Conservation (phyloP, 2,113 vertebrate genomes). For the Chloebia gouldiae region DNA sequence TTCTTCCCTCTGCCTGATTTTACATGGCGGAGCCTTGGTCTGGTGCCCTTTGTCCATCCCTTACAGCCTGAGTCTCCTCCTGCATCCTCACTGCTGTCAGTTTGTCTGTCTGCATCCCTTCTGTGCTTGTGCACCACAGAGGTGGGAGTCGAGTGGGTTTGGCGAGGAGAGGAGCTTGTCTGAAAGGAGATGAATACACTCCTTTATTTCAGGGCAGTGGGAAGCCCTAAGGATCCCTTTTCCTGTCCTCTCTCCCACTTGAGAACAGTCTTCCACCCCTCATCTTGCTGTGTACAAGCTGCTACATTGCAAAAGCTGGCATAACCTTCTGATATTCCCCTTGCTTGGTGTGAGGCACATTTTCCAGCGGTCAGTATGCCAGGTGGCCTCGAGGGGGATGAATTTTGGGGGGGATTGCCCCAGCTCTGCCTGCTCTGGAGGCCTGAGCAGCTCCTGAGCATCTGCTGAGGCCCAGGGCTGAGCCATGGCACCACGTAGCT, state of each 20-base stretch:
- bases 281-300: background rate
- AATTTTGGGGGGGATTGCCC: background rate
- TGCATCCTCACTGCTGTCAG: background rate
- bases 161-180: background rate
- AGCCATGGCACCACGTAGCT: background rate
- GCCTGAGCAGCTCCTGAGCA: background rate
- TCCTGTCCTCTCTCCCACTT: background rate
- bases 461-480: background rate
- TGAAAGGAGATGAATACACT: background rate
- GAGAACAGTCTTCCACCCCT: background rate
- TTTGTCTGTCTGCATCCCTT: background rate
- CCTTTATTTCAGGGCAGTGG: background rate
- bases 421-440: accelerated
- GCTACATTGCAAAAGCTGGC: background rate
- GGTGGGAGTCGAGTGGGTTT: accelerated
- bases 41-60: background rate
- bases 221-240: background rate
- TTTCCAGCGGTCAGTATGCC: background rate
- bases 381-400: accelerated
- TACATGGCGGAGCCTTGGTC: background rate
- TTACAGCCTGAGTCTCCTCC: background rate
- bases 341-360: background rate
- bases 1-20: background rate
- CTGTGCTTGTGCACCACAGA: background rate
- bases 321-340: background rate